Evolutionary conservation across 2,113 vertebrate genomes (phyloP).

Genomic region (Arothron firmamentum): DNA sequence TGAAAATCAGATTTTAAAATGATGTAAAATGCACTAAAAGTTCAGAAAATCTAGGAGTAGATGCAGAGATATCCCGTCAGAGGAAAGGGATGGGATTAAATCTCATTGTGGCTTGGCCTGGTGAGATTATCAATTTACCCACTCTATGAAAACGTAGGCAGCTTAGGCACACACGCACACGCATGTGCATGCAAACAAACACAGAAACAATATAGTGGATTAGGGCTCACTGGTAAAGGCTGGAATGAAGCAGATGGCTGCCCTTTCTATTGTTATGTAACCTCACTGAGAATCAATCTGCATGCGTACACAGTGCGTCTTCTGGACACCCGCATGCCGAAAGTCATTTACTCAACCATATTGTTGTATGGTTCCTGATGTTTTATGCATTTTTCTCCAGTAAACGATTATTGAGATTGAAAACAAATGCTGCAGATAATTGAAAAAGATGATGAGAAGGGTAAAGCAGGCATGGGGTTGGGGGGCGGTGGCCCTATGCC

Average conservation of each 20-base stretch:
- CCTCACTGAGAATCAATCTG: constrained; percentile 31
- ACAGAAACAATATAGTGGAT: constrained; percentile 52
- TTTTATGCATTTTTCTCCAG: not conserved
- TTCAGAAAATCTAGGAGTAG: not conserved
- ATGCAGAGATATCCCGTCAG: constrained; percentile 23
- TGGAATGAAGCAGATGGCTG: constrained; percentile 64
- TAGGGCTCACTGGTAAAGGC: constrained; percentile 45
- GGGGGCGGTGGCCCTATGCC: constrained; percentile 37
- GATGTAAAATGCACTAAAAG: not conserved
- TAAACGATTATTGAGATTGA: not conserved
- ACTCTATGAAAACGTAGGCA: constrained; percentile 51
- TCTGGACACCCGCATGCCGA: not conserved
- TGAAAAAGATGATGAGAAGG: not conserved
- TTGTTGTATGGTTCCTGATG: not conserved
- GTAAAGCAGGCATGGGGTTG: constrained; percentile 22
- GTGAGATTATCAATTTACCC: constrained; percentile 58
- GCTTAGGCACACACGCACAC: constrained; percentile 46
- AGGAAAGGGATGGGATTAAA: constrained; percentile 58
- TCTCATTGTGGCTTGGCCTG: constrained; percentile 40
- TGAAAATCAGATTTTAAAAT: not conserved
- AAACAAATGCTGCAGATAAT: not conserved
- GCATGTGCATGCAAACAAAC: constrained; percentile 24
- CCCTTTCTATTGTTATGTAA: constrained; percentile 61
- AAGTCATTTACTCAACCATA: not conserved
- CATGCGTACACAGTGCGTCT: constrained; percentile 18